Evolutionary conservation across 2,888 invertebrate species (phyloP).

Genomic region (Eustalomyia histrio): DNA sequence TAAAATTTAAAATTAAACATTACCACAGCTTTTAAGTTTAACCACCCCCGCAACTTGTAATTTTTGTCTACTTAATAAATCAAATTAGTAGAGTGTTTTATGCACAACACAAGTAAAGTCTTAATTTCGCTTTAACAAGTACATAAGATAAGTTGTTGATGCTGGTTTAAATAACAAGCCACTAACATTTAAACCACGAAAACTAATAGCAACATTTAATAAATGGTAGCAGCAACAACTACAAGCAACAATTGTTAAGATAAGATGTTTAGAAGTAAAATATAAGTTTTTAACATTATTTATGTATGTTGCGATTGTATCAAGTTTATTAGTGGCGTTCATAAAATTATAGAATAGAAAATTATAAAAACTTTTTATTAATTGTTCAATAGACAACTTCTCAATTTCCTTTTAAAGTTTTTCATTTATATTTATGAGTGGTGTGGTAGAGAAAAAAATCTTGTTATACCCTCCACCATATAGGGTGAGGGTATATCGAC

Average conservation of each 20-base stretch:
- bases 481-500: too few species aligned
- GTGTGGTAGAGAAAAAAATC: too few species aligned
- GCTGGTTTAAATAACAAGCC: conserved; percentile 35
- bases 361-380: too few species aligned
- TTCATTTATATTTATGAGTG: too few species aligned
- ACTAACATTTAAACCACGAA: conserved; percentile 45
- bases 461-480: too few species aligned
- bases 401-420: too few species aligned
- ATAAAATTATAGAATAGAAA: too few species aligned
- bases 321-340: too few species aligned
- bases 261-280: neutral
- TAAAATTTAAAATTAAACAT: conserved; percentile 33
- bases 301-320: too few species aligned
- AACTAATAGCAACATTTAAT: conserved; percentile 46
- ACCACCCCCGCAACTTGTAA: conserved; percentile 51
- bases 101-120: conserved; percentile 19
- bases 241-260: conserved; percentile 1
- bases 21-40: conserved; percentile 43
- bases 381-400: too few species aligned
- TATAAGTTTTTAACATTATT: too few species aligned
- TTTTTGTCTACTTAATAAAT: conserved; percentile 47
- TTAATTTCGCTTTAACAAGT: conserved; percentile 35
- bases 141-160: conserved; percentile 23
- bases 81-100: conserved; percentile 37
- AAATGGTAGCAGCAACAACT: conserved; percentile 41